Conservation (phyloP, 2,888 invertebrate genomes). For the Caenorhabditis drosophilae region DNA sequence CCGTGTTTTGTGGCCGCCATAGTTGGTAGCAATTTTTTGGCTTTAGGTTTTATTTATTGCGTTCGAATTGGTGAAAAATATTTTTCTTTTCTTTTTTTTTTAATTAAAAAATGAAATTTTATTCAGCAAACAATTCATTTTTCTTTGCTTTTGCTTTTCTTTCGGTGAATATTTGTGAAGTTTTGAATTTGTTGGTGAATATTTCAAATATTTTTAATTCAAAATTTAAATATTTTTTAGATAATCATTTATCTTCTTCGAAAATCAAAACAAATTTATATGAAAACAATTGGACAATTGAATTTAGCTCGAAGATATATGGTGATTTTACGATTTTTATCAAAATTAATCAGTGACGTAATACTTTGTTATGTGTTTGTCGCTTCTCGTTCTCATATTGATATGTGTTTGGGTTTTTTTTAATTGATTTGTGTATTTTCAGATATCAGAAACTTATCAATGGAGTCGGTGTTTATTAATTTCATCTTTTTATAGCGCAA, state of each 20-base stretch:
- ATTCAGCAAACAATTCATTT: not conserved
- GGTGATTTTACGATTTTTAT: too few relatives aligned
- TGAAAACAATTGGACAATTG: not conserved
- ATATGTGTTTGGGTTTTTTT: too few relatives aligned
- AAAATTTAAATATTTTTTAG: not conserved
- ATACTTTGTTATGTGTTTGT: too few relatives aligned
- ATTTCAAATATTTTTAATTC: too few relatives aligned
- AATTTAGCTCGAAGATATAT: not conserved
- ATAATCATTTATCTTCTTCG: not conserved
- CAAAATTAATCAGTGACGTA: too few relatives aligned
- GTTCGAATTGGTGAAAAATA: not conserved
- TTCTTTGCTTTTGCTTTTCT: too few relatives aligned
- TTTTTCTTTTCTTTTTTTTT: not conserved
- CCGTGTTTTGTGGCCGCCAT: too few relatives aligned
- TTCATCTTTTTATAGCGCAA: slow-evolving; percentile 9
- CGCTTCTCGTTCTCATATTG: too few relatives aligned
- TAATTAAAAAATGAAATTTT: not conserved
- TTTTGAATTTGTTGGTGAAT: not conserved
- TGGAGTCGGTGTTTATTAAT: slow-evolving; percentile 10
- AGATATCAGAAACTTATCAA: slow-evolving; percentile 16
- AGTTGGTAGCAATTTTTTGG: not conserved
- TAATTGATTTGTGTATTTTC: slow-evolving; percentile 6
- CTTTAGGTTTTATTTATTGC: not conserved
- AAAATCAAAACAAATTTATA: not conserved
- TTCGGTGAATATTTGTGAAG: not conserved